Evolutionary conservation across 2,888 invertebrate genomes (phyloP), one percentile per base, ranked within the genome.

Genomic region (Drosophila pseudotalamancana): DNA sequence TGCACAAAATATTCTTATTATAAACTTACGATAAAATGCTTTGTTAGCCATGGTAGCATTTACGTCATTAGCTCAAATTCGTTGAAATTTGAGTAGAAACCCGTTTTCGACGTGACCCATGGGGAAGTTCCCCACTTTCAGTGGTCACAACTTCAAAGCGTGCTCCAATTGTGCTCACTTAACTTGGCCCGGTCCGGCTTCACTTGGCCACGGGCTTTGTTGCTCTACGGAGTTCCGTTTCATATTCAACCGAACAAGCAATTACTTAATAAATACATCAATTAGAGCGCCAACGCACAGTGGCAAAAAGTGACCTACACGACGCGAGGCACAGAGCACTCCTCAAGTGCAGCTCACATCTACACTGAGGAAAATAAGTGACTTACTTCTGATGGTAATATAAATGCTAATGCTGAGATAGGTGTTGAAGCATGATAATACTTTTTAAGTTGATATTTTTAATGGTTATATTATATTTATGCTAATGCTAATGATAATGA

Each of bases 221-320:
- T 43, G 40, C 45, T 32, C 37, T 35, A 73, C 53, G 57, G 37
- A 83, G 80, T 86, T 80, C 80, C 80, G 86, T 83, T 82, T 82
- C 59, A 42, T 48, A 34, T 16, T 35, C 29, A 37, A 16, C 19
- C 53, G 54, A 46, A 56, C 51, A 42, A 71, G 60, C 64, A 74
- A 84, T 84, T 79, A 84, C 27, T 63, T 64, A 70, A 68, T 86
- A 62, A 73, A 80, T 69, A 80, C 83, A 81, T 86, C 87, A 83
- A 81, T 83, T 86, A 66, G 68, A 67, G 84, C 87, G 81, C 87
- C 84, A 81, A 81, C 81, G 81, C 81, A 70, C 59, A 77, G 80
- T n/a, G n/a, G n/a, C n/a, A n/a, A n/a, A n/a, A n/a, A n/a, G n/a
- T 86, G 80, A 85, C 80, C 80, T 80, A 85, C 83, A 79, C 72